Percentiles rank a stretch among this genome's conserved stretches.
Evolutionary conservation across 2,888 invertebrate species (phyloP).

Genomic region (Brenthis ino): DNA sequence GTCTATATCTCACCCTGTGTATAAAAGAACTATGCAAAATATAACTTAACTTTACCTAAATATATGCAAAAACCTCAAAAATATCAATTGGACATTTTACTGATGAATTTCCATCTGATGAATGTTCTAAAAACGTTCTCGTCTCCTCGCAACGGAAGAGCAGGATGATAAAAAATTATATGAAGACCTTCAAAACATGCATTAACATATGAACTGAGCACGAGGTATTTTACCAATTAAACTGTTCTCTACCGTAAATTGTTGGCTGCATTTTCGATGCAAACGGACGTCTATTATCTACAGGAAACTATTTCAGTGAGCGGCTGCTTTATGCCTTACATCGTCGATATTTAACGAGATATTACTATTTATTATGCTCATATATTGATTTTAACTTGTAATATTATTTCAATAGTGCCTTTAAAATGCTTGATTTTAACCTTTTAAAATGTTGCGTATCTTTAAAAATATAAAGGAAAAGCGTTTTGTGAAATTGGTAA

Average conservation of each 20-base stretch:
- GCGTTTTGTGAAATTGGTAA: too few species aligned
- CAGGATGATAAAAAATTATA: not conserved
- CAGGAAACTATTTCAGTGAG: not conserved
- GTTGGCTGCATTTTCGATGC: not conserved
- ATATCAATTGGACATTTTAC: too few species aligned
- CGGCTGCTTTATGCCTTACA: not conserved
- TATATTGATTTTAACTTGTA: not conserved
- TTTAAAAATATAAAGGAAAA: too few species aligned
- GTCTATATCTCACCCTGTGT: too few species aligned
- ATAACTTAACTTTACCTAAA: too few species aligned
- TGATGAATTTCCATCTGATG: too few species aligned
- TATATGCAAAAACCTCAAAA: too few species aligned
- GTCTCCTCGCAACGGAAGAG: not conserved
- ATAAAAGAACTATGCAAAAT: too few species aligned
- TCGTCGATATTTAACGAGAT: not conserved
- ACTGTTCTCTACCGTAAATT: not conserved
- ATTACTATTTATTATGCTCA: not conserved
- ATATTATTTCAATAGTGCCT: too few species aligned
- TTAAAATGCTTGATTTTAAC: too few species aligned
- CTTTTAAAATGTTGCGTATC: too few species aligned
- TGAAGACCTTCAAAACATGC: not conserved
- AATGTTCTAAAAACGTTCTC: too few species aligned
- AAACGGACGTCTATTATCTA: constrained; percentile 4
- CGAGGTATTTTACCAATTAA: not conserved
- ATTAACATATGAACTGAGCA: not conserved